A percentile compares a stretch with the other conserved stretches of the same genome.
Conservation (phyloP, 2,797 vertebrate genomes). For the Muscicapa comitata region DNA sequence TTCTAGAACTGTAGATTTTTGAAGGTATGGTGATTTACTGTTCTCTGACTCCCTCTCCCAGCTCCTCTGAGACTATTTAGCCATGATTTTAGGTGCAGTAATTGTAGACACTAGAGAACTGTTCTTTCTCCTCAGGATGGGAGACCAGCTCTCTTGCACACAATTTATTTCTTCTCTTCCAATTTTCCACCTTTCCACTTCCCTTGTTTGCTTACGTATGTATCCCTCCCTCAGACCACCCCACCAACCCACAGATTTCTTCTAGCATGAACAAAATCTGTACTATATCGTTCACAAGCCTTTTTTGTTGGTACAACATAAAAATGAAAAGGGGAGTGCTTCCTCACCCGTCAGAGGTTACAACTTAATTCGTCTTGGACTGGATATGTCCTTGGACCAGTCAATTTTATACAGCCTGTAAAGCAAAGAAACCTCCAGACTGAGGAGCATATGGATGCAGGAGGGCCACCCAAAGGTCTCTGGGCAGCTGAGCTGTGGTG, state of each 20-base stretch:
- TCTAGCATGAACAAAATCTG: not conserved
- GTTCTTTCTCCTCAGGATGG: not conserved
- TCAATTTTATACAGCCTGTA: not conserved
- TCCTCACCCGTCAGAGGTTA: not conserved
- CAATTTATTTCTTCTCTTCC: not conserved
- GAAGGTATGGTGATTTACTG: not conserved
- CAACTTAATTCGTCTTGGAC: too few relatives aligned
- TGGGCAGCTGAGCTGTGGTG: accelerated
- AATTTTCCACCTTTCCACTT: not conserved
- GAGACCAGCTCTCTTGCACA: not conserved
- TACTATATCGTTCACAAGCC: accelerated
- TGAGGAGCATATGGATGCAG: not conserved
- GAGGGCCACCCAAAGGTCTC: accelerated
- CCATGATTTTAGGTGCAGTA: not conserved
- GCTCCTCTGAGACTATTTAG: not conserved
- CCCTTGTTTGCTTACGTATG: not conserved
- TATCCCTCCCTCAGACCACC: not conserved
- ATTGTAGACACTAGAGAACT: not conserved
- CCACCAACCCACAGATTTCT: not conserved
- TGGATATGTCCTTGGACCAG: not conserved
- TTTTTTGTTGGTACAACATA: not conserved
- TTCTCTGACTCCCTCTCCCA: not conserved
- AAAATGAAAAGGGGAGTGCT: not conserved
- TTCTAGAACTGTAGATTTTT: not conserved
- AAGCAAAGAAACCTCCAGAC: accelerated